Base-by-base conservation (phyloP, 1,140 invertebrate species). In the Heliconius hermathena region DNA sequence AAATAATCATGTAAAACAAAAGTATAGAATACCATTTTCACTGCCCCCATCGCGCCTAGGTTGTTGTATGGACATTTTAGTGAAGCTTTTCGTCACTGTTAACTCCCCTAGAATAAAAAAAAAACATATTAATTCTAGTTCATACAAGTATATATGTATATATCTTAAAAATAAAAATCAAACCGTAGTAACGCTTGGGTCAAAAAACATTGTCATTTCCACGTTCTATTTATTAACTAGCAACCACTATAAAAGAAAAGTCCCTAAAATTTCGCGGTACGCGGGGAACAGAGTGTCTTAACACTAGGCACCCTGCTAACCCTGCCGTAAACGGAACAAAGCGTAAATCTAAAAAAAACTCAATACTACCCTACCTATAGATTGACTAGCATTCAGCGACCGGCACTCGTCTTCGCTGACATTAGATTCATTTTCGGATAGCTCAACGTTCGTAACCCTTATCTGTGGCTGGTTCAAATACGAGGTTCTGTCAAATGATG, bases 361-460 rank as follows among this genome's bases (percentile, higher is more conserved):
- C 2, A 41, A 46, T 11, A 57, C 1, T 36, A 72, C 9, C 13
- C 46, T 29, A 93, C 92, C 81, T 78, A 91, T 89, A 52, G 83
- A 87, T 81, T 91, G 90, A 90, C 91, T 91, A 89, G 87, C 82
- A 79, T 91, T 90, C 9, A 93, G 85, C 22, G 92, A 92, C 73
- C 86, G 89, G 83, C 91, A 91, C 52, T 93, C 92, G 29, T 93
- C 91, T 16, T 93, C 92, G 73, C 92, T 92, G 70, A 26, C 22
- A 29, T 91, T 92, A 18, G 91, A 92, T 26, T 93, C 91, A 54
- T 91, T 92, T 76, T 93, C 92, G 4, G 91, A 93, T 60, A 91
- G 85, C 16, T 92, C 90, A 9, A 88, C 85, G 49, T 88, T 86
- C 77, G 89, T 91, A 1, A 86, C 78, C 54, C 88, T 84, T 22